Conservation (phyloP, 1,140 invertebrate genomes). For the Neodiprion fabricii region DNA sequence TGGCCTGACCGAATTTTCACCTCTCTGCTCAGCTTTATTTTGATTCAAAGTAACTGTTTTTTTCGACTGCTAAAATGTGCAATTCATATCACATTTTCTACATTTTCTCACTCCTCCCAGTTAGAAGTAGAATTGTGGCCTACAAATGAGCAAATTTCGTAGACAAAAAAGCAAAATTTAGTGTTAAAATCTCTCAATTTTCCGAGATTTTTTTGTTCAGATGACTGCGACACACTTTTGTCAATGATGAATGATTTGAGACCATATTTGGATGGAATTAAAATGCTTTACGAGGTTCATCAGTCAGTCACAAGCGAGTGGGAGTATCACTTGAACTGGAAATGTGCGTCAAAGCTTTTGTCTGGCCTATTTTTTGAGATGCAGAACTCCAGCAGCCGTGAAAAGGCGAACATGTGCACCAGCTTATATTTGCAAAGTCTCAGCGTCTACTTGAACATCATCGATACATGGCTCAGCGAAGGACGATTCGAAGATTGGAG, state of each 20-base stretch:
- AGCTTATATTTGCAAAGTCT: conserved; percentile 61
- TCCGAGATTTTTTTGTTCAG: conserved; percentile 29
- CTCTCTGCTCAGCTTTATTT: no score
- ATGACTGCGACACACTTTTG: conserved; percentile 53
- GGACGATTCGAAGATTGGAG: conserved; percentile 63
- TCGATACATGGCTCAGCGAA: conserved; percentile 63
- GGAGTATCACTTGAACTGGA: conserved; percentile 45
- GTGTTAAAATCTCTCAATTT: conserved; percentile 10
- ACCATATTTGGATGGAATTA: conserved; percentile 49
- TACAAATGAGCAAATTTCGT: no score
- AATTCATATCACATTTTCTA: no score
- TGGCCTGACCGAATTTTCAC: no score
- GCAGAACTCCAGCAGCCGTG: conserved; percentile 51
- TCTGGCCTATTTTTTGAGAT: conserved; percentile 57
- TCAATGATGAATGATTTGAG: conserved; percentile 50
- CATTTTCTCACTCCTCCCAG: no score
- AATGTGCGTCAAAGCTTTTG: conserved; percentile 55
- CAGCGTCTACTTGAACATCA: conserved; percentile 62
- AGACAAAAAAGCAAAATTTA: no score
- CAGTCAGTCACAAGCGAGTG: conserved; percentile 50
- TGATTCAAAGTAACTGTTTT: no score
- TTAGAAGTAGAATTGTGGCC: no score
- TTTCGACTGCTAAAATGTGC: no score
- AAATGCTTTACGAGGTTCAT: conserved; percentile 59
- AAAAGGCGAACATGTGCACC: conserved; percentile 58